phyloP scores from a whole-genome alignment of 2,113 vertebrate genomes.

The Erinaceus europaeus region DNA sequence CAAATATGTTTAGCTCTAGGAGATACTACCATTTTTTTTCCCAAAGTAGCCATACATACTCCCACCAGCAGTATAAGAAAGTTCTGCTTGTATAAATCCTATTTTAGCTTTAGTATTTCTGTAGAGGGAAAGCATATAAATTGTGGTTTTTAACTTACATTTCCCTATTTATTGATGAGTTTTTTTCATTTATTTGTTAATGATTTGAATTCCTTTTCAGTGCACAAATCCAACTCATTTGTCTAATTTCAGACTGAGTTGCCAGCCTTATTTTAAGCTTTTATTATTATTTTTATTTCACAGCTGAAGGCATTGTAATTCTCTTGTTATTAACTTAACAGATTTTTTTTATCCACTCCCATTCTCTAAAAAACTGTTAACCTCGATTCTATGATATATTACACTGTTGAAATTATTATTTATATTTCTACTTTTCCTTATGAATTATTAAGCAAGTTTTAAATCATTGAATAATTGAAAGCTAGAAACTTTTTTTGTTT shows the following conservation, averaged over 20 bases:
- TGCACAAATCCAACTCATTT: slow-evolving; percentile 5
- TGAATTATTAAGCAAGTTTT: slow-evolving; percentile 32
- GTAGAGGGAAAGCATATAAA: neutral
- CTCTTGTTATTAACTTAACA: slow-evolving; percentile 27
- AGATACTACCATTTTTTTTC: neutral
- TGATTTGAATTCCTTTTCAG: neutral
- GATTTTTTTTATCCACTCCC: slow-evolving; percentile 29
- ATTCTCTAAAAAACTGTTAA: slow-evolving; percentile 30
- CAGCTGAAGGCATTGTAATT: slow-evolving; percentile 20
- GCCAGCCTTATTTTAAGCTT: slow-evolving; percentile 20
- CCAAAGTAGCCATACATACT: neutral
- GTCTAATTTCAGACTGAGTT: slow-evolving; percentile 30
- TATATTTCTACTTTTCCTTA: slow-evolving; percentile 24
- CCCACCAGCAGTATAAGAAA: neutral
- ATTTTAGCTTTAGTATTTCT: slow-evolving; percentile 12
- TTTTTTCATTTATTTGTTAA: neutral
- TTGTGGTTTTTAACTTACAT: neutral
- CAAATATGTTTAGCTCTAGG: neutral
- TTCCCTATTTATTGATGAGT: slow-evolving; percentile 17
- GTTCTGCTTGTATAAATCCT: neutral
- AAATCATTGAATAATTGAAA: slow-evolving; percentile 4
- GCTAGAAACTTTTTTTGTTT: neutral
- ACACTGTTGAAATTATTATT: slow-evolving; percentile 35
- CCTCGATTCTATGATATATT: slow-evolving; percentile 26
- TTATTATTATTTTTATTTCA: slow-evolving; percentile 49